These are phyloP conservation scores for Spea hammondii DNA, from an alignment of 2,797 vertebrate genomes.

Conservation along the genomic window DNA sequence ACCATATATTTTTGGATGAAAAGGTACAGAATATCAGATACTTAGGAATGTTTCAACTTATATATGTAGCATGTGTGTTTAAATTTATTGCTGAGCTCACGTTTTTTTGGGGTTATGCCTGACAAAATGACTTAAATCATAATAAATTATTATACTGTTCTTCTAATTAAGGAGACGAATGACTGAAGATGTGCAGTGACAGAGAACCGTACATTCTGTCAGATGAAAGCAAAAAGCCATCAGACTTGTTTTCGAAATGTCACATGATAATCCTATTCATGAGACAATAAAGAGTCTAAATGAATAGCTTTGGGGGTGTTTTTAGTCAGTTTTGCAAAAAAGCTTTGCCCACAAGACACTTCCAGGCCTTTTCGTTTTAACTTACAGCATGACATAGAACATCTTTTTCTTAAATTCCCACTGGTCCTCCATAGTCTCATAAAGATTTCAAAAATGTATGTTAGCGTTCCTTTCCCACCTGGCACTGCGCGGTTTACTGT, in stretches of 20 bases:
- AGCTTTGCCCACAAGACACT: too few species aligned
- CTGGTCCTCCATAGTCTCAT: too few species aligned
- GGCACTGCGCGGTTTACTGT: too few species aligned
- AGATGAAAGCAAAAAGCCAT: neutral
- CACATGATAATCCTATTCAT: neutral
- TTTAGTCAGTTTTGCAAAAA: neutral
- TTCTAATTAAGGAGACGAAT: neutral
- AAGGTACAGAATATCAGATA: too few species aligned
- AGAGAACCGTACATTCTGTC: neutral
- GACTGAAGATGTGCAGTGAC: neutral
- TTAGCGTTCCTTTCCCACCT: too few species aligned
- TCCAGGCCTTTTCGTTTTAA: too few species aligned
- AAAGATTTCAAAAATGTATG: too few species aligned
- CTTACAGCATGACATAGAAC: too few species aligned
- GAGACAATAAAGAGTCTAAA: neutral
- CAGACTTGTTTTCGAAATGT: neutral
- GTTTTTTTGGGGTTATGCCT: slow-evolving; percentile 13
- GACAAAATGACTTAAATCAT: slow-evolving; percentile 29
- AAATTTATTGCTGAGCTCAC: neutral
- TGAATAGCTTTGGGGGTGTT: neutral
- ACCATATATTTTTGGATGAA: too few species aligned
- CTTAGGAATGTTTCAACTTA: too few species aligned
- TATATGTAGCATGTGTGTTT: neutral
- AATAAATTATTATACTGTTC: neutral
- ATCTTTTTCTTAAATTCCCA: too few species aligned